A percentile compares a stretch with the other conserved stretches of the same genome.
These are phyloP conservation scores for Hololepta plana DNA, from an alignment of 2,888 invertebrate species.

Conservation along the genomic window DNA sequence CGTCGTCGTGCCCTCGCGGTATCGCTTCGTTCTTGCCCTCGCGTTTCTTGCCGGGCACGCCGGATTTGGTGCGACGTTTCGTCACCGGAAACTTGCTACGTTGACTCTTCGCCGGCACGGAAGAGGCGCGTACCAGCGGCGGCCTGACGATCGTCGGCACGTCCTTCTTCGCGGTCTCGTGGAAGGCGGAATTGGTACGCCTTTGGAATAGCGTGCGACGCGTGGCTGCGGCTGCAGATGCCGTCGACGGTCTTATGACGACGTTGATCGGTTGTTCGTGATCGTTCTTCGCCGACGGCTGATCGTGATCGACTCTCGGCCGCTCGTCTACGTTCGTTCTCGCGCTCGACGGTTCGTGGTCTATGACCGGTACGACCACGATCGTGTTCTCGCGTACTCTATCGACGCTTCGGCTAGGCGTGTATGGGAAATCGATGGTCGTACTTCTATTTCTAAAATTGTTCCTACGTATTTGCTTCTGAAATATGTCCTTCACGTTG, in stretches of 20 bases:
- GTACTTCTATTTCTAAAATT: conserved; percentile 8
- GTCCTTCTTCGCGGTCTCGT: conserved; percentile 12
- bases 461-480: conserved; percentile 12
- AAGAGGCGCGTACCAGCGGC: conserved; percentile 20
- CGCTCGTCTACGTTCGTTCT: conserved; percentile 4
- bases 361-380: conserved; percentile 18
- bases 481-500: conserved; percentile 13
- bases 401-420: background rate
- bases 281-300: background rate
- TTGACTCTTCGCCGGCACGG: conserved; percentile 14
- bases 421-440: background rate
- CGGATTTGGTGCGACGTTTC: conserved; percentile 5
- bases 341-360: conserved; percentile 10
- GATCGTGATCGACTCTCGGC: conserved; percentile 3
- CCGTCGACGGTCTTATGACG: conserved; percentile 14
- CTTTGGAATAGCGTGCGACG: conserved; percentile 23
- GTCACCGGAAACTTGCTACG: conserved; percentile 3
- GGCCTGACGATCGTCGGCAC: conserved; percentile 12
- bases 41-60: conserved; percentile 10
- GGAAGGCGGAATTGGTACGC: conserved; percentile 23
- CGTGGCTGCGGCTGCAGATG: conserved; percentile 19
- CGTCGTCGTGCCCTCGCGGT: conserved; percentile 13
- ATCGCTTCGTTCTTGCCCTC: conserved; percentile 14
- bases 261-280: conserved; percentile 12
- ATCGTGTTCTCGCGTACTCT: no score